These are phyloP conservation scores for Danaus chrysippus DNA, from an alignment of 2,888 invertebrate genomes.

Conservation along the genomic window DNA sequence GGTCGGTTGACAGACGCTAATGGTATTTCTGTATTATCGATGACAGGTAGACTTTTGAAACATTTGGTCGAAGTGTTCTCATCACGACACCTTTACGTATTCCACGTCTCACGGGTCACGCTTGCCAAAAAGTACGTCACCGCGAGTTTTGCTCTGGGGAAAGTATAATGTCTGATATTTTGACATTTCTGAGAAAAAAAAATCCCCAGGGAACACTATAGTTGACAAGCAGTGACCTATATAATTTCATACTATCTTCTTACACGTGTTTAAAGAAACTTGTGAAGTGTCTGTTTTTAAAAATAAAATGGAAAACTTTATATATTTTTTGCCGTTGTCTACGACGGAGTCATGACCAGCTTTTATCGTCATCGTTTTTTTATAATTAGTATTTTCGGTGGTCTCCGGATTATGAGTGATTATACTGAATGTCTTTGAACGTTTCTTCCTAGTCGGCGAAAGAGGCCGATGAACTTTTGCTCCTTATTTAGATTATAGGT, in stretches of 20 bases:
- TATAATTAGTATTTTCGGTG: not conserved
- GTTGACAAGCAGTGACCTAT: conserved; percentile 54
- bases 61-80: conserved; percentile 60
- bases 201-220: conserved; percentile 29
- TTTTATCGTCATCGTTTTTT: not conserved
- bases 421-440: conserved; percentile 48
- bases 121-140: conserved; percentile 70
- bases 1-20: conserved; percentile 61
- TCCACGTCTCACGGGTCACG: conserved; percentile 66
- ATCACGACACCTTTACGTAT: conserved; percentile 72
- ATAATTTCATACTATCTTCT: conserved; percentile 39
- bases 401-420: conserved; percentile 14
- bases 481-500: conserved; percentile 78
- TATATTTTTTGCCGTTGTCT: conserved; percentile 11
- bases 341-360: conserved; percentile 7
- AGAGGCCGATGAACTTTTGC: conserved; percentile 75
- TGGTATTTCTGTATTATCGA: conserved; percentile 66
- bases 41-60: conserved; percentile 59
- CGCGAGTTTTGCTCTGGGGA: conserved; percentile 52
- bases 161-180: conserved; percentile 52
- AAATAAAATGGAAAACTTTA: conserved; percentile 9
- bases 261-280: conserved; percentile 14
- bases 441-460: conserved; percentile 59
- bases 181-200: conserved; percentile 46
- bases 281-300: too few relatives aligned